Evolutionary conservation across 2,888 invertebrate species (phyloP).

Genomic region (Sinohyriopsis cumingii): DNA sequence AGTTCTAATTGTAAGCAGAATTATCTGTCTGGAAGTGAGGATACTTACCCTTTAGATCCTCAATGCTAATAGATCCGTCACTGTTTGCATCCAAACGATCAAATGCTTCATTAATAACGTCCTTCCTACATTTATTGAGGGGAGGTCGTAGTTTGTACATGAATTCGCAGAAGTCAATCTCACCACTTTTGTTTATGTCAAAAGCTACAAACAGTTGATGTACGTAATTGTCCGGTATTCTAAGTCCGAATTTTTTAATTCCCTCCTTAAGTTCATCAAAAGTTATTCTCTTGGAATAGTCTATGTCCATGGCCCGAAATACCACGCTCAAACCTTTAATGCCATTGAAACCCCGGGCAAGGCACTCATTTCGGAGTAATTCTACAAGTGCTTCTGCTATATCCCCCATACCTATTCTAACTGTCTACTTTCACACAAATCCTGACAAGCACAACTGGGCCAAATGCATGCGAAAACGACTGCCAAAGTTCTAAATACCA

Average conservation of each 20-base stretch:
- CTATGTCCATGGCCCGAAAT: constrained; percentile 55
- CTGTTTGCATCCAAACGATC: constrained; percentile 54
- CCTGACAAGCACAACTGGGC: too few species aligned
- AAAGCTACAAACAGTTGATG: constrained; percentile 46
- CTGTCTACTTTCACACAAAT: too few species aligned
- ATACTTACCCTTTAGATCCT: constrained; percentile 57
- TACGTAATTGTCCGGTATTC: constrained; percentile 52
- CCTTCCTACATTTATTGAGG: constrained; percentile 40
- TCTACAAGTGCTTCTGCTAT: constrained; percentile 30
- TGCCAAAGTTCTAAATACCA: constrained; percentile 12
- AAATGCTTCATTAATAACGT: constrained; percentile 56
- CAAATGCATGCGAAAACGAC: too few species aligned
- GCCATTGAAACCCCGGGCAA: constrained; percentile 45
- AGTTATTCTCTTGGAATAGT: constrained; percentile 52
- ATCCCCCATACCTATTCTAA: constrained; percentile 2
- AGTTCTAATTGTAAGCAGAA: too few species aligned
- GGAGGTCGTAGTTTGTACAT: constrained; percentile 53
- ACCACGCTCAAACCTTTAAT: constrained; percentile 52
- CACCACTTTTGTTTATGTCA: constrained; percentile 53
- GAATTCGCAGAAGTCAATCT: constrained; percentile 63
- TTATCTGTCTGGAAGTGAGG: too few species aligned
- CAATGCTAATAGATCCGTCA: constrained; percentile 53
- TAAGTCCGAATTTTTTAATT: constrained; percentile 47
- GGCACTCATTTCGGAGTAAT: constrained; percentile 41
- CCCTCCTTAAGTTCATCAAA: constrained; percentile 56